A percentile compares a stretch with the other conserved stretches of the same genome.
These are phyloP conservation scores for Dendroctonus valens DNA, from an alignment of 1,140 invertebrate species.

Conservation along the genomic window DNA sequence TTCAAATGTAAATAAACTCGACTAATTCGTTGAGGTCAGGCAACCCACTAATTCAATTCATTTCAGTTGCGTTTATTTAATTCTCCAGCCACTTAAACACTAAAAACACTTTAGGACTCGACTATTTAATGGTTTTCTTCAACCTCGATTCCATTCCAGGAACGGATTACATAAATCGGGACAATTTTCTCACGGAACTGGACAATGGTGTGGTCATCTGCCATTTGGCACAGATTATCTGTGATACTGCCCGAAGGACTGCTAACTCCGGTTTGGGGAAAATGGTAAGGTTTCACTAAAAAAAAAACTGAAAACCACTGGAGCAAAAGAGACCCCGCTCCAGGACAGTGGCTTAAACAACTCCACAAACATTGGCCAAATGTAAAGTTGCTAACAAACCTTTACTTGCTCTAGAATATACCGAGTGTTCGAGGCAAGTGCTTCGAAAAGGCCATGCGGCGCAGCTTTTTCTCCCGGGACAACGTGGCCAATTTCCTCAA, in stretches of 20 bases:
- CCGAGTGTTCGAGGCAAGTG: constrained; percentile 69
- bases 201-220: constrained; percentile 81
- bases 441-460: constrained; percentile 75
- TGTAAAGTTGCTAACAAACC: constrained; percentile 5
- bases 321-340: background rate
- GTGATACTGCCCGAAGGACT: constrained; percentile 66
- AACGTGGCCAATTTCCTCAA: constrained; percentile 93
- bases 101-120: background rate
- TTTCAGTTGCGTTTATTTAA: constrained; percentile 5
- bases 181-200: constrained; percentile 74
- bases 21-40: background rate
- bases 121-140: background rate
- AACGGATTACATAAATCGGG: constrained; percentile 69
- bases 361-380: constrained; percentile 1
- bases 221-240: constrained; percentile 72
- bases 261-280: constrained; percentile 61
- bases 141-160: constrained; percentile 56
- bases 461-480: constrained; percentile 88
- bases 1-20: background rate
- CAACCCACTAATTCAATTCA: background rate
- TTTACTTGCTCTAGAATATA: constrained; percentile 55
- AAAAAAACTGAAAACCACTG: background rate
- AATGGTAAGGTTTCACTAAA: constrained; percentile 55
- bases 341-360: background rate
- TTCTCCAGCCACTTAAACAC: background rate